Conservation (phyloP, 2,113 vertebrate species). For the Empidonax alnorum region DNA sequence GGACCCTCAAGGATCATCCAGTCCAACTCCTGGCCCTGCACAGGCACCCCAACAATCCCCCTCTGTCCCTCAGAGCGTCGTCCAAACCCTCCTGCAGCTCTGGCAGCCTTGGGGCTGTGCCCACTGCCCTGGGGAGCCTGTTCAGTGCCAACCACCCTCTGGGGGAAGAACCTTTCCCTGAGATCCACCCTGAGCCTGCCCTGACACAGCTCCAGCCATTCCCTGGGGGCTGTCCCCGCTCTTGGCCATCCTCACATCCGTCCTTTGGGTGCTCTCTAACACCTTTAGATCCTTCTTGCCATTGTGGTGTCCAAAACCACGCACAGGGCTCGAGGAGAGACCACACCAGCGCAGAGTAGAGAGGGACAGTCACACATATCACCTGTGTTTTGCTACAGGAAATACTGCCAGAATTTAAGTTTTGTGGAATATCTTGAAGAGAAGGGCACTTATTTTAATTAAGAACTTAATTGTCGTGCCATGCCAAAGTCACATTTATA, state of each 20-base stretch:
- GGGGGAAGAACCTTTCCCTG: neutral
- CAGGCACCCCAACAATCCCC: neutral
- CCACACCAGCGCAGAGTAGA: neutral
- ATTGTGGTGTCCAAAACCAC: neutral
- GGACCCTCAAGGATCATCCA: accelerated
- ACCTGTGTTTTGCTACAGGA: neutral
- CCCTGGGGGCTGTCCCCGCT: neutral
- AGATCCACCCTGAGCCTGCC: accelerated
- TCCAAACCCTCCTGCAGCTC: neutral
- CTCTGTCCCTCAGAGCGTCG: neutral
- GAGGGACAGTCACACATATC: neutral
- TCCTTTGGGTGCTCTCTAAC: neutral
- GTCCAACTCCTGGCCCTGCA: accelerated
- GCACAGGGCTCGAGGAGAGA: neutral
- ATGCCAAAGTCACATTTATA: neutral
- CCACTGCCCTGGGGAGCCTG: neutral
- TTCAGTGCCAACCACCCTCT: neutral
- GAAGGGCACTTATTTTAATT: neutral
- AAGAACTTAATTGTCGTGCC: neutral
- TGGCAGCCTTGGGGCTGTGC: neutral
- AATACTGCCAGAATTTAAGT: neutral
- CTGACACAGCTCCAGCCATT: neutral
- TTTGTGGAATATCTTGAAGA: neutral
- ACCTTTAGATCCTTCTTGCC: neutral
- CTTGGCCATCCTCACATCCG: accelerated